Percentiles rank a stretch among this genome's conserved stretches.
These are phyloP conservation scores for Lota lota DNA, from an alignment of 2,113 vertebrate genomes.

Conservation along the genomic window DNA sequence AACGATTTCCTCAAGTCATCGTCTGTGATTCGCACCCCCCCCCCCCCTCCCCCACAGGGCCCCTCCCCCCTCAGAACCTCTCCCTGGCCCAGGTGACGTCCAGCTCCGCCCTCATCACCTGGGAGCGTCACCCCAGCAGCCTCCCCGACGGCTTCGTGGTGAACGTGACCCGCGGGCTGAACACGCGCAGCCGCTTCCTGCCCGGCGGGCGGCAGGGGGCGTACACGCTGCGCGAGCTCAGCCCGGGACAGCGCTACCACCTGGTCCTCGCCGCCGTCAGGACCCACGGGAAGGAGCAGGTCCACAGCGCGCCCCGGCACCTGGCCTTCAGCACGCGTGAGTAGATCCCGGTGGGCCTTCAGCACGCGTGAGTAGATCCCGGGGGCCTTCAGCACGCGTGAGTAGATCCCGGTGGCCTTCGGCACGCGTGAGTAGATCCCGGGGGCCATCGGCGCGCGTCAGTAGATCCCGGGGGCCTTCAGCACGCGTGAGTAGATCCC, in stretches of 20 bases:
- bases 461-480: no score
- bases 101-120: constrained; percentile 82
- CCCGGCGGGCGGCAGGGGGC: constrained; percentile 79
- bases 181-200: constrained; percentile 88
- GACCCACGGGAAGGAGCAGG: constrained; percentile 76
- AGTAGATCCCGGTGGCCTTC: no score
- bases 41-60: constrained; percentile 68
- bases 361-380: no score
- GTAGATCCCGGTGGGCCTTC: no score
- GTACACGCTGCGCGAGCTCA: constrained; percentile 84
- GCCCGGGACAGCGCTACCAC: constrained; percentile 81
- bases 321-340: constrained; percentile 85
- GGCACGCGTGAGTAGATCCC: no score
- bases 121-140: constrained; percentile 70
- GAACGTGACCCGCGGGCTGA: constrained; percentile 86
- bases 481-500: no score
- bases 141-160: constrained; percentile 87
- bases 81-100: constrained; percentile 77
- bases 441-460: no score
- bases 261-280: constrained; percentile 81
- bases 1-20: no score
- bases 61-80: constrained; percentile 87
- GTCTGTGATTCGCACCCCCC: no score
- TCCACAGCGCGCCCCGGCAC: constrained; percentile 83
- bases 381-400: no score